Conservation (phyloP, 2,888 invertebrate species). For the Ligdia adustata region DNA sequence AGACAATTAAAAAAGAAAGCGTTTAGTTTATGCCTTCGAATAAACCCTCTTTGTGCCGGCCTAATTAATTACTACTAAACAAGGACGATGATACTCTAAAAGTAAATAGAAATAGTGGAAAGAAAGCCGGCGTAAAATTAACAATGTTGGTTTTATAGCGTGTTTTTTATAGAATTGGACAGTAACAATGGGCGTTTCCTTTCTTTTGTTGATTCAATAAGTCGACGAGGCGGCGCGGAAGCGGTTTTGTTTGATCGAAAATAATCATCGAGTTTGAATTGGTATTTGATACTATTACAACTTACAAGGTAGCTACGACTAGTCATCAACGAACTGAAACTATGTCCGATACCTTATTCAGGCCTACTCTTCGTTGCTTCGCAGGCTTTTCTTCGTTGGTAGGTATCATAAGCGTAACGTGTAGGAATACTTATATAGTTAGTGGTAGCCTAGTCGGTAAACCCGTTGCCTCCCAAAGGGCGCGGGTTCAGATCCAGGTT, state of each 20-base stretch:
- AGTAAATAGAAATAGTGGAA: constrained; percentile 81
- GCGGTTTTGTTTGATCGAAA: constrained; percentile 37
- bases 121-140: constrained; percentile 65
- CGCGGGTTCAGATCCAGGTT: no score
- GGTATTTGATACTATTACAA: constrained; percentile 13
- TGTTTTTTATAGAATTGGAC: constrained; percentile 51
- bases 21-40: constrained; percentile 48
- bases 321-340: no score
- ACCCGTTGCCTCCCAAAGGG: no score
- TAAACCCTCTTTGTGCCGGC: constrained; percentile 61
- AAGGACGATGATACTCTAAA: constrained; percentile 81
- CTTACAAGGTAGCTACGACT: not conserved
- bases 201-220: constrained; percentile 60
- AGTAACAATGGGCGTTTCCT: constrained; percentile 57
- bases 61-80: constrained; percentile 82
- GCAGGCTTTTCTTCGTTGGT: no score
- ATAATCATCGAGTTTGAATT: constrained; percentile 30
- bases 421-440: no score
- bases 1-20: constrained; percentile 70
- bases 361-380: no score
- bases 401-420: no score
- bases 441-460: no score
- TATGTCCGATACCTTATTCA: no score
- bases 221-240: constrained; percentile 37
- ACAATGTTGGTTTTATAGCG: constrained; percentile 70